Evolutionary conservation across 1,140 invertebrate species (phyloP).

Genomic region (Aricia agestis): DNA sequence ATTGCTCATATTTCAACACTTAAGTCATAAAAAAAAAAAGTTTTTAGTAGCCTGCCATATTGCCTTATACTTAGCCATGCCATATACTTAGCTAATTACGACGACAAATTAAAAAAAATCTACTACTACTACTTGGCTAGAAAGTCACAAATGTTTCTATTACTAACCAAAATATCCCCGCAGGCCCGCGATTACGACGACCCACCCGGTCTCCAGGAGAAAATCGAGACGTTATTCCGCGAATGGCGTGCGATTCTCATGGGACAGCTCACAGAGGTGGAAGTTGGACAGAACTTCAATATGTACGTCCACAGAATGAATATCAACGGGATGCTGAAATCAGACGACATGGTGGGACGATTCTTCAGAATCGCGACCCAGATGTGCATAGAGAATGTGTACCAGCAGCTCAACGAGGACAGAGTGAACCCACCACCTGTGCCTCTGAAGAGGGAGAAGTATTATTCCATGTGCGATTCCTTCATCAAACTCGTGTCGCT

Average conservation of each 20-base stretch:
- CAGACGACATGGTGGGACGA: conserved; percentile 96
- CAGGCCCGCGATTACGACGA: conserved; percentile 94
- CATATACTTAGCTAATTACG: too few species aligned
- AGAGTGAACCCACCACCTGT: conserved; percentile 66
- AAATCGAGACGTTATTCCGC: conserved; percentile 94
- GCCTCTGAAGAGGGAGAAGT: conserved; percentile 87
- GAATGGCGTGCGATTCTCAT: conserved; percentile 97
- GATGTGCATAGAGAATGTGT: conserved; percentile 97
- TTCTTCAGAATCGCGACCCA: conserved; percentile 98
- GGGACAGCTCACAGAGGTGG: conserved; percentile 81
- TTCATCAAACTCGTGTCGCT: conserved; percentile 96
- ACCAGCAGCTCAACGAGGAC: conserved; percentile 82
- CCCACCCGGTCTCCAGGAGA: conserved; percentile 95
- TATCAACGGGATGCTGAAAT: conserved; percentile 96
- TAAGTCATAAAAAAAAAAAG: too few species aligned
- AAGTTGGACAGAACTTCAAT: conserved; percentile 95
- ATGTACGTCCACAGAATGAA: conserved; percentile 98
- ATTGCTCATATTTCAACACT: too few species aligned
- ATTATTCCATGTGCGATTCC: conserved; percentile 96
- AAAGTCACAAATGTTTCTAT: too few species aligned
- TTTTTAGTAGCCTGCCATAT: too few species aligned
- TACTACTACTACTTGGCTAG: too few species aligned
- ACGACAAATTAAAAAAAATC: too few species aligned
- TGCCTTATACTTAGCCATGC: too few species aligned
- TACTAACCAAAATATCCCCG: not conserved